These are phyloP conservation scores for Lutraria lutraria DNA, from an alignment of 2,888 invertebrate genomes.

Conservation along the genomic window DNA sequence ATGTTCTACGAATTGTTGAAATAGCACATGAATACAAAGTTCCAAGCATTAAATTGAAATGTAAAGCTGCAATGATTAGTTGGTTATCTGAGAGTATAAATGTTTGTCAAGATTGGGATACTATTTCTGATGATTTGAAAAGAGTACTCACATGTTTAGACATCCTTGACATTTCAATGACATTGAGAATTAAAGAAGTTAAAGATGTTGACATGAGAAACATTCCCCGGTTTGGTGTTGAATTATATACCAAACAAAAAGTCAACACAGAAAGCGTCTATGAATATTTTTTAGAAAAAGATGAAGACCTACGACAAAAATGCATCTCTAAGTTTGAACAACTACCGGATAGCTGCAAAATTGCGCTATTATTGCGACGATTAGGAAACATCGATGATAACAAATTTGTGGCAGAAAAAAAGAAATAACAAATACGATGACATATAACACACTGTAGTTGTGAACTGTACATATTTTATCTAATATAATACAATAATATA, in stretches of 20 bases:
- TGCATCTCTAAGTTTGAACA: not conserved
- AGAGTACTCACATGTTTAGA: not conserved
- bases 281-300: too few species aligned
- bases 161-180: not conserved
- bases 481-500: too few species aligned
- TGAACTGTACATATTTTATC: too few species aligned
- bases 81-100: not conserved
- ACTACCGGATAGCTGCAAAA: not conserved
- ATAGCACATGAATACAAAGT: constrained; percentile 24
- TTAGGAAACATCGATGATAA: not conserved
- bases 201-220: not conserved
- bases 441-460: too few species aligned
- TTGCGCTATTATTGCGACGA: not conserved
- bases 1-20: not conserved
- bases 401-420: not conserved
- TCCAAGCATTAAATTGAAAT: not conserved
- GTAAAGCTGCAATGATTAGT: not conserved
- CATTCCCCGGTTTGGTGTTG: not conserved
- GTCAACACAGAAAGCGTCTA: not conserved
- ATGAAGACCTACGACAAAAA: not conserved
- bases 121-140: not conserved
- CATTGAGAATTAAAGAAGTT: not conserved
- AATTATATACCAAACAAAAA: not conserved
- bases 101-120: not conserved
- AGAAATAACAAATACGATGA: too few species aligned